A percentile compares a stretch with the other conserved stretches of the same genome.
Evolutionary conservation across 2,113 vertebrate genomes (phyloP).

Genomic region (Maccullochella peelii): DNA sequence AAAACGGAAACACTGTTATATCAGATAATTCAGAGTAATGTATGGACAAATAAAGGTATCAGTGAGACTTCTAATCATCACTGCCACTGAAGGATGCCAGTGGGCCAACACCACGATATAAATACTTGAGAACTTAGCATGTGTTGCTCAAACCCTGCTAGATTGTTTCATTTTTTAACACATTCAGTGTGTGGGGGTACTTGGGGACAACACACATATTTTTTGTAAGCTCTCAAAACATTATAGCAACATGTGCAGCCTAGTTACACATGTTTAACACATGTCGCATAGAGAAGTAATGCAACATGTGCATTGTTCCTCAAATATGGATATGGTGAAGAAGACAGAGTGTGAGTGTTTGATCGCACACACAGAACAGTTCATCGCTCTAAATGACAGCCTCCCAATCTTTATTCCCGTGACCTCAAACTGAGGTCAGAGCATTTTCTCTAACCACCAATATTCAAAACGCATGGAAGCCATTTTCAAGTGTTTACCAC

Average conservation of each 20-base stretch:
- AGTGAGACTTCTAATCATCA: conserved; percentile 3
- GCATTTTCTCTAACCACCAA: neutral
- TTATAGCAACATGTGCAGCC: conserved; percentile 41
- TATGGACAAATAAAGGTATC: neutral
- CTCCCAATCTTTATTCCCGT: conserved; percentile 12
- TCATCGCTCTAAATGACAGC: conserved; percentile 27
- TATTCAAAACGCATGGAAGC: neutral
- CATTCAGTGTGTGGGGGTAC: conserved; percentile 39
- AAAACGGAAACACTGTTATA: neutral
- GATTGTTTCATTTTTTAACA: conserved; percentile 21
- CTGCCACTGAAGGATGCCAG: conserved; percentile 2
- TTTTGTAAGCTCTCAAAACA: conserved; percentile 39
- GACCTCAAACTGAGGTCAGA: conserved; percentile 25
- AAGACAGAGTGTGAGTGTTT: conserved; percentile 43
- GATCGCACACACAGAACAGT: conserved; percentile 42
- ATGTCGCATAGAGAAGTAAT: conserved; percentile 29
- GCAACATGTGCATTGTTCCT: conserved; percentile 43
- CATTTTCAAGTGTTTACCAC: conserved; percentile 22
- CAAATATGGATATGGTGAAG: conserved; percentile 42
- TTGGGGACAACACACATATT: conserved; percentile 40
- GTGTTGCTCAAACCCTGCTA: conserved; percentile 24
- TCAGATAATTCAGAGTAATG: neutral
- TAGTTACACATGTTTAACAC: conserved; percentile 54
- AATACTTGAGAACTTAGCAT: conserved; percentile 18
- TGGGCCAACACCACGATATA: conserved; percentile 11